Evolutionary conservation across 2,888 invertebrate species (phyloP).

Genomic region (Acanthacorydalis orientalis): DNA sequence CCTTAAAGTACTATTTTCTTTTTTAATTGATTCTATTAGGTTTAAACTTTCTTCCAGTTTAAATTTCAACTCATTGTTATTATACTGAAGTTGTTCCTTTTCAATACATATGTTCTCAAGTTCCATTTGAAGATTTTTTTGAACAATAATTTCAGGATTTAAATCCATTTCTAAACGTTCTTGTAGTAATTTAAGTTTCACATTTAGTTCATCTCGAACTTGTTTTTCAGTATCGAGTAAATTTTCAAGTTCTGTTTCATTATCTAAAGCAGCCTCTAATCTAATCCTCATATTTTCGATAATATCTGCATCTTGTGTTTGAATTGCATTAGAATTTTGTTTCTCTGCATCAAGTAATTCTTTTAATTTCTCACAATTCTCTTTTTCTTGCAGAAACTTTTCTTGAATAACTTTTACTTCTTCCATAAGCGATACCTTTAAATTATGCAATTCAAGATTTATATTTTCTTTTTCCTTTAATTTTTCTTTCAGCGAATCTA

Average conservation of each 20-base stretch:
- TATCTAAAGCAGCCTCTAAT: constrained; percentile 43
- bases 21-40: constrained; percentile 17
- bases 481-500: constrained; percentile 24
- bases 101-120: background rate
- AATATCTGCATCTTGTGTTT: constrained; percentile 48
- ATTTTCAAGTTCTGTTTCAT: constrained; percentile 44
- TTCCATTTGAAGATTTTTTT: constrained; percentile 13
- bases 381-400: constrained; percentile 31
- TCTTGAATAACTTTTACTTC: constrained; percentile 30
- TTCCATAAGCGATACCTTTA: constrained; percentile 31
- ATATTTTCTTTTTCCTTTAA: constrained; percentile 30
- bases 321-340: constrained; percentile 32
- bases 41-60: constrained; percentile 15
- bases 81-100: constrained; percentile 3
- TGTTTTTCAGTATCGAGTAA: constrained; percentile 25
- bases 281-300: constrained; percentile 46
- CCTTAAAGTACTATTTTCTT: constrained; percentile 1
- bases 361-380: constrained; percentile 36
- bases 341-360: constrained; percentile 39
- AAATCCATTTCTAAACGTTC: background rate
- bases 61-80: constrained; percentile 13
- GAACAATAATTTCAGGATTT: background rate
- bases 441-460: constrained; percentile 29
- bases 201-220: constrained; percentile 13
- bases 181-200: constrained; percentile 12